Conservation (phyloP, 2,888 invertebrate species). For the Drosophila birchii region DNA sequence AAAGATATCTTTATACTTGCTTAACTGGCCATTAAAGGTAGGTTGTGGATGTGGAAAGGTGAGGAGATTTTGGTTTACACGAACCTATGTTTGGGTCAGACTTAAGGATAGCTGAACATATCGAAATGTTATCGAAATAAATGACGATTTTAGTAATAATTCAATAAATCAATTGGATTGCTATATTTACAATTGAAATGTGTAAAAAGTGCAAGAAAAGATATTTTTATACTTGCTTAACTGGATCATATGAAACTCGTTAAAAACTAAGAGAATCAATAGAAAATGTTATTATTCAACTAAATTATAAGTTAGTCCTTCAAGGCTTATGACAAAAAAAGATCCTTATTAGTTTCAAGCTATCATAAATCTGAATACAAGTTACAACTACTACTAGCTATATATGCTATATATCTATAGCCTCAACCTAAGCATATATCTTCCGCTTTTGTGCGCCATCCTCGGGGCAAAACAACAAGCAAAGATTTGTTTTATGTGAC, state of each 20-base stretch:
- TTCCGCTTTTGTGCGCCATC: constrained; percentile 5
- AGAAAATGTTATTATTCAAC: not conserved
- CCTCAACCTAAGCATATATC: constrained; percentile 13
- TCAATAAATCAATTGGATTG: too few relatives aligned
- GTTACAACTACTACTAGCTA: too few relatives aligned
- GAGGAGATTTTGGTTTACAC: constrained; percentile 7
- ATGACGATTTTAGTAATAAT: too few relatives aligned
- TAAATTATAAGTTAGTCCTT: not conserved
- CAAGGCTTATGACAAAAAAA: not conserved
- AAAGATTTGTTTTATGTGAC: constrained; percentile 40
- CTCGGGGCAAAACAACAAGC: constrained; percentile 7
- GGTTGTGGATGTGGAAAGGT: too few relatives aligned
- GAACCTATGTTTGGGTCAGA: not conserved
- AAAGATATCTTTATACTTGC: too few relatives aligned
- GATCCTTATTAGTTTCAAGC: not conserved
- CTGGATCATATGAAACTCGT: too few relatives aligned
- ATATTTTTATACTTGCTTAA: too few relatives aligned
- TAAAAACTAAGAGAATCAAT: too few relatives aligned
- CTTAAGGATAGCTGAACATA: not conserved
- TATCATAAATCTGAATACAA: not conserved
- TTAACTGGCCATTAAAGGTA: too few relatives aligned
- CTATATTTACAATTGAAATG: too few relatives aligned
- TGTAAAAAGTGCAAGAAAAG: too few relatives aligned
- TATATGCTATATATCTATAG: too few relatives aligned
- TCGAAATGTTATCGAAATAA: not conserved